Percentiles rank a stretch among this genome's conserved stretches.
Evolutionary conservation across 2,888 invertebrate species (phyloP).

Genomic region (Lysandra coridon): DNA sequence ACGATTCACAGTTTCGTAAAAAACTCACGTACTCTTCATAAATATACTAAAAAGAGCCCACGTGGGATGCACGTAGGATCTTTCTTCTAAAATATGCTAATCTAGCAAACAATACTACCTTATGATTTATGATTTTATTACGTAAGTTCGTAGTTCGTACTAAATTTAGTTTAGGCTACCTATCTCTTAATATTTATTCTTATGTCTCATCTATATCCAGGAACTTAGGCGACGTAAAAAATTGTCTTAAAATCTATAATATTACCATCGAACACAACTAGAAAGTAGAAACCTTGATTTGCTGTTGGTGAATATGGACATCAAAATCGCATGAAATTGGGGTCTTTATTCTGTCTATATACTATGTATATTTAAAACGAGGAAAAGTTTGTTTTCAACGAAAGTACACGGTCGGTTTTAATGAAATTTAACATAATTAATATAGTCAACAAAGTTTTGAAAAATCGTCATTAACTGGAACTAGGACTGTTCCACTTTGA

Average conservation of each 20-base stretch:
- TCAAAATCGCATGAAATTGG: too few species aligned
- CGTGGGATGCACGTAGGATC: constrained; percentile 20
- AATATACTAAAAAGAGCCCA: constrained; percentile 11
- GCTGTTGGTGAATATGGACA: too few species aligned
- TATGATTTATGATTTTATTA: background rate
- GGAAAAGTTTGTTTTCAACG: background rate
- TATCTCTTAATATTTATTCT: too few species aligned
- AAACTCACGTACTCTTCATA: constrained; percentile 17
- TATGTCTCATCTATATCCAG: too few species aligned
- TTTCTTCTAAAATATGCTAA: constrained; percentile 24
- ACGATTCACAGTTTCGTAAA: constrained; percentile 17
- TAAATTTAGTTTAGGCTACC: background rate
- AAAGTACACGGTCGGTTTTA: background rate
- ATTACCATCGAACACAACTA: too few species aligned
- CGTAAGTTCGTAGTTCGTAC: background rate
- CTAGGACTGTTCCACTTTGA: background rate
- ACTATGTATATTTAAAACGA: background rate
- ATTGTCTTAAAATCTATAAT: too few species aligned
- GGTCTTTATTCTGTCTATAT: background rate
- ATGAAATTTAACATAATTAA: background rate
- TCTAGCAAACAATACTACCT: background rate
- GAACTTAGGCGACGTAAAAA: too few species aligned
- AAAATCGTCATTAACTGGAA: background rate
- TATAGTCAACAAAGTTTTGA: background rate
- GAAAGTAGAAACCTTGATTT: too few species aligned